phyloP scores from a whole-genome alignment of 1,140 invertebrate genomes.

The Philotrypesis tridentata region DNA sequence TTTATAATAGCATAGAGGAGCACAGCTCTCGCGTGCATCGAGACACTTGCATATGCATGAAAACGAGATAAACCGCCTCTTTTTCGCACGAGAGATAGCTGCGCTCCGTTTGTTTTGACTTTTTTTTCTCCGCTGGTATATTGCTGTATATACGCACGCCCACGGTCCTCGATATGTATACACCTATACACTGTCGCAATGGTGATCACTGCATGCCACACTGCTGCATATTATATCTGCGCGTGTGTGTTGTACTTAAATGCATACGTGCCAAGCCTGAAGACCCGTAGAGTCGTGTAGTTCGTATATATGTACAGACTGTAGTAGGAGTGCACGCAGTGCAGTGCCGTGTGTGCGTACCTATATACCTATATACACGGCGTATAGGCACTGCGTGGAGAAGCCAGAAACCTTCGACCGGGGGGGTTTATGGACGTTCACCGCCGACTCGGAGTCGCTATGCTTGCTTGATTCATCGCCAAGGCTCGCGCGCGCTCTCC shows the following conservation, averaged over 20 bases:
- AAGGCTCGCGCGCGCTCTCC: neutral
- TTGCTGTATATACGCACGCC: neutral
- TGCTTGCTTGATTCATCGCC: constrained; percentile 22
- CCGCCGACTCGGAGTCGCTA: too few relatives aligned
- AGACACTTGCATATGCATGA: neutral
- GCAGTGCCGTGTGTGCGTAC: neutral
- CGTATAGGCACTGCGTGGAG: neutral
- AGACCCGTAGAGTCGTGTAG: neutral
- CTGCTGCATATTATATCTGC: too few relatives aligned
- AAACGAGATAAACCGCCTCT: neutral
- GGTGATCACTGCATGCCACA: too few relatives aligned
- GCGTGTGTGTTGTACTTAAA: too few relatives aligned
- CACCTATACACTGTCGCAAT: too few relatives aligned
- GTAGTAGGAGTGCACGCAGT: too few relatives aligned
- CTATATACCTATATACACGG: neutral
- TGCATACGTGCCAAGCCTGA: neutral
- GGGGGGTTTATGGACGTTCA: neutral
- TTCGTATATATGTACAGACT: too few relatives aligned
- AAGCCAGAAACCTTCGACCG: neutral
- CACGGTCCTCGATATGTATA: neutral
- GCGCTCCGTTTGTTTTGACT: neutral
- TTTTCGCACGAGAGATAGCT: too few relatives aligned
- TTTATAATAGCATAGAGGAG: too few relatives aligned
- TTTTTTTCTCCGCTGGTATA: neutral
- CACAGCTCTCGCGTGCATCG: too few relatives aligned